Conservation (phyloP, 2,113 vertebrate species). For the Halcyon malimbica region DNA sequence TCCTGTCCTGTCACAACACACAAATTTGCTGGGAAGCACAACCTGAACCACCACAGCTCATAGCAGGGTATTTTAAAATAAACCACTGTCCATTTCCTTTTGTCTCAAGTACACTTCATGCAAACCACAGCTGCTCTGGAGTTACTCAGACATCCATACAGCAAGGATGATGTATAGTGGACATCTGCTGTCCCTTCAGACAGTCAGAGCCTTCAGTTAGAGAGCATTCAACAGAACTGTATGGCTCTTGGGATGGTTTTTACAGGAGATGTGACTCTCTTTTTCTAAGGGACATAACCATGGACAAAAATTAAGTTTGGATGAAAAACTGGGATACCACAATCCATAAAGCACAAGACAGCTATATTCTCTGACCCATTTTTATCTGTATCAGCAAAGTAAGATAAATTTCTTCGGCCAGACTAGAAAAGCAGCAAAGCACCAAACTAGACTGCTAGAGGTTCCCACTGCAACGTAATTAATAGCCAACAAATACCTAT, state of each 20-base stretch:
- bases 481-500: slow-evolving; percentile 80
- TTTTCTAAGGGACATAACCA: not conserved
- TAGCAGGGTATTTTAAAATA: not conserved
- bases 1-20: not conserved
- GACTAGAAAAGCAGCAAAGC: not conserved
- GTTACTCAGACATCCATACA: not conserved
- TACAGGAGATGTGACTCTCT: not conserved
- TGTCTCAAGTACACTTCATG: not conserved
- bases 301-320: not conserved
- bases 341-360: not conserved
- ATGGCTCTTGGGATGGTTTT: not conserved
- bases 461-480: not conserved
- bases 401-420: not conserved
- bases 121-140: not conserved
- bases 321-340: not conserved
- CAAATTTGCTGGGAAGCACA: not conserved
- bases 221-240: not conserved
- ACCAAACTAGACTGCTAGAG: not conserved
- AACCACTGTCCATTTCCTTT: not conserved
- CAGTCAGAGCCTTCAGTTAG: not conserved
- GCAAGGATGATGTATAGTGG: not conserved
- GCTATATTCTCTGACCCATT: not conserved
- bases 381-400: not conserved
- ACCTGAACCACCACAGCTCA: not conserved
- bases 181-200: not conserved